A percentile compares a stretch with the other conserved stretches of the same genome.
These are phyloP conservation scores for Cremastobaeus sp. DNA, from an alignment of 2,888 invertebrate species.

Conservation along the genomic window DNA sequence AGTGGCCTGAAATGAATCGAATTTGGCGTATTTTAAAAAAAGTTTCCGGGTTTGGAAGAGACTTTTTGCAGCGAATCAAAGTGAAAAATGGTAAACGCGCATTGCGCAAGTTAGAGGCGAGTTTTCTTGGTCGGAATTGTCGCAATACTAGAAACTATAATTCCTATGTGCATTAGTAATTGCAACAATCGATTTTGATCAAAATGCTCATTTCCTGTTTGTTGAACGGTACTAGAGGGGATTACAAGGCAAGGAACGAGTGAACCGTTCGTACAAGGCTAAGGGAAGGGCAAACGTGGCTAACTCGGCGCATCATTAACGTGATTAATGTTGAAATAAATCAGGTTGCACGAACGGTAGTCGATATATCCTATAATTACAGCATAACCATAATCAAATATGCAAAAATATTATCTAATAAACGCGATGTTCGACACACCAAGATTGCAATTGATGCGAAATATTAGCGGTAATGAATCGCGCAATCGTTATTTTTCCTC, in stretches of 20 bases:
- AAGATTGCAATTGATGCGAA: constrained; percentile 10
- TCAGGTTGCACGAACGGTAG: constrained; percentile 75
- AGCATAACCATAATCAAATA: constrained; percentile 78
- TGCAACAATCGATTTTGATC: constrained; percentile 77
- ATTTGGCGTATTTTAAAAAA: no score
- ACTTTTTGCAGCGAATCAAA: no score
- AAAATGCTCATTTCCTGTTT: constrained; percentile 77
- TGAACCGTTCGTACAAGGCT: constrained; percentile 66
- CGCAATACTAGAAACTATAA: constrained; percentile 52
- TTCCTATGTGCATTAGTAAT: constrained; percentile 70
- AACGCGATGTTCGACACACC: constrained; percentile 11
- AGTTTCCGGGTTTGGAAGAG: no score
- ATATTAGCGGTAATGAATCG: constrained; percentile 23
- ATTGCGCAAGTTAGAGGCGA: background rate
- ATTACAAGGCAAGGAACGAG: constrained; percentile 65
- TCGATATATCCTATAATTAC: constrained; percentile 78
- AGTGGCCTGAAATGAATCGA: no score
- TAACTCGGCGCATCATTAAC: constrained; percentile 76
- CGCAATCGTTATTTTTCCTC: constrained; percentile 20
- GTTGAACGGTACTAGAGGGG: constrained; percentile 67
- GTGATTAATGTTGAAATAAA: constrained; percentile 78
- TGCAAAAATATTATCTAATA: constrained; percentile 64
- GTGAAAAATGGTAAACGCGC: no score
- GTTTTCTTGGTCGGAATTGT: constrained; percentile 23
- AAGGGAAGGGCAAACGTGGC: constrained; percentile 70